phyloP scores from a whole-genome alignment of 2,797 vertebrate genomes.

The Kryptopterus vitreolus region DNA sequence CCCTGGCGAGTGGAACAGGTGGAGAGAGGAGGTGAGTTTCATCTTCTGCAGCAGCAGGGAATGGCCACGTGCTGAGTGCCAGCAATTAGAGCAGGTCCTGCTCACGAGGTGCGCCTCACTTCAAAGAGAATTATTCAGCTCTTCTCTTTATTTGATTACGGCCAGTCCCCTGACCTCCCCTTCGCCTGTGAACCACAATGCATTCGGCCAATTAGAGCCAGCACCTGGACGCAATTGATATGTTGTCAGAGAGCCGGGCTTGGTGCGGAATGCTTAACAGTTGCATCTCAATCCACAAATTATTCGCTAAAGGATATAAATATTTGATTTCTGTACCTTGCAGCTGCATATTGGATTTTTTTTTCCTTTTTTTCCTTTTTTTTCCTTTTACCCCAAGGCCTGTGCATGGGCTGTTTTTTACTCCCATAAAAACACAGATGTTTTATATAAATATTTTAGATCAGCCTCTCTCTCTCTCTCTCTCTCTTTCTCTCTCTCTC shows the following conservation, averaged over 20 bases:
- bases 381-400: conserved; percentile 54
- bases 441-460: conserved; percentile 65
- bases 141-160: conserved; percentile 67
- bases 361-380: conserved; percentile 57
- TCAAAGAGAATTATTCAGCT: conserved; percentile 73
- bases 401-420: conserved; percentile 48
- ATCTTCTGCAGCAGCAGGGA: conserved; percentile 45
- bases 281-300: conserved; percentile 64
- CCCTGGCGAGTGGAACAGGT: conserved; percentile 48
- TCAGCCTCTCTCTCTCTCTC: conserved; percentile 46
- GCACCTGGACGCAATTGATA: conserved; percentile 57
- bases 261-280: conserved; percentile 59
- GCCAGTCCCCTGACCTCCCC: conserved; percentile 61
- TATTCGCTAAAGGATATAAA: conserved; percentile 62
- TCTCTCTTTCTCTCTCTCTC: conserved; percentile 46
- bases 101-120: conserved; percentile 60
- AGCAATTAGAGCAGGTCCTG: conserved; percentile 61
- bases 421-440: conserved; percentile 63
- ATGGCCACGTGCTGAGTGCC: conserved; percentile 41
- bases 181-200: conserved; percentile 56
- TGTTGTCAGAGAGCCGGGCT: conserved; percentile 57
- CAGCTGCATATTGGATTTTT: conserved; percentile 57
- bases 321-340: conserved; percentile 63
- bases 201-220: conserved; percentile 64
- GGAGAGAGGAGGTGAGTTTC: conserved; percentile 50